Conservation (phyloP, 2,797 vertebrate genomes). For the Gallinago stenura region DNA sequence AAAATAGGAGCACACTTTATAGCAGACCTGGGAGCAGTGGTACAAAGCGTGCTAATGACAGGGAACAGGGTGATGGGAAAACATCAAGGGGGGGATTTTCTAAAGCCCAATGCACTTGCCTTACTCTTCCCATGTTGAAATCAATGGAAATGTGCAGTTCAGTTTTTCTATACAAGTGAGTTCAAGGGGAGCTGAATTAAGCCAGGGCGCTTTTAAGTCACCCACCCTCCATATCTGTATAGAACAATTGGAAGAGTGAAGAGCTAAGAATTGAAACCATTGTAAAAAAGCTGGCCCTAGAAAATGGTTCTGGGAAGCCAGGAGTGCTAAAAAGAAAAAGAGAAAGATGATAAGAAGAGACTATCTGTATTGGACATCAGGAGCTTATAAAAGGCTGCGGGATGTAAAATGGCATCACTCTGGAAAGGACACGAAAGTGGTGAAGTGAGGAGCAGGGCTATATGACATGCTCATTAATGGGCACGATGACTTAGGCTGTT, state of each 20-base stretch:
- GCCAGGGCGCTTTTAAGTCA: conserved; percentile 2
- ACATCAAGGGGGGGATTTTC: conserved; percentile 55
- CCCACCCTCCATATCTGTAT: conserved; percentile 42
- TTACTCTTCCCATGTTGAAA: conserved; percentile 36
- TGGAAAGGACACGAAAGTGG: conserved; percentile 42
- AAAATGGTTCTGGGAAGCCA: conserved; percentile 54
- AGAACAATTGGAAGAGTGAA: conserved; percentile 62
- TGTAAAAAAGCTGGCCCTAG: conserved; percentile 25
- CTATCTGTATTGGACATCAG: conserved; percentile 57
- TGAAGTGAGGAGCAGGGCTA: conserved; percentile 33
- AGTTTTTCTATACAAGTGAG: conserved; percentile 6
- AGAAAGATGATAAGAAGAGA: conserved; percentile 35
- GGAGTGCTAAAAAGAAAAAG: conserved; percentile 60
- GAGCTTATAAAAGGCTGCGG: conserved; percentile 49
- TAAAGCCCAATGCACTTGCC: conserved; percentile 42
- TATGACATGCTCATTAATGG: conserved; percentile 5
- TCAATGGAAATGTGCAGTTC: conserved; percentile 58
- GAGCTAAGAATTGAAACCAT: conserved; percentile 52
- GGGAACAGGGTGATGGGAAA: conserved; percentile 28
- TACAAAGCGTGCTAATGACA: conserved; percentile 41
- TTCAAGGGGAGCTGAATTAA: conserved; percentile 66
- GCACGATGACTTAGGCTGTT: conserved; percentile 5
- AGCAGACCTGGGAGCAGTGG: conserved; percentile 2
- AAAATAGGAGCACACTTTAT: not conserved
- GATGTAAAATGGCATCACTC: conserved; percentile 60